Evolutionary conservation across 2,113 vertebrate species (phyloP).

Genomic region (Muscicapa adusta): DNA sequence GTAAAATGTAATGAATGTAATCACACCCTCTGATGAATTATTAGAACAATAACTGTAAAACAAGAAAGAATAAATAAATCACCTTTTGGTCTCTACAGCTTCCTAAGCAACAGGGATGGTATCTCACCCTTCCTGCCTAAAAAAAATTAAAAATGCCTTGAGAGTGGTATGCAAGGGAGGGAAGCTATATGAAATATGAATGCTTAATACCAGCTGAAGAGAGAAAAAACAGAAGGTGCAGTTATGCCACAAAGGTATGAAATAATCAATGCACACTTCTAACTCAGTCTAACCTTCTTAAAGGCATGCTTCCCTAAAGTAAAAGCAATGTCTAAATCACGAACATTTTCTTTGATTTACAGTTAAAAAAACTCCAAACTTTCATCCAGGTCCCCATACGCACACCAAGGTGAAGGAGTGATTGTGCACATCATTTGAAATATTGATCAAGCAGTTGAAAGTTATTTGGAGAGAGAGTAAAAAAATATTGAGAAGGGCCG

Average conservation of each 20-base stretch:
- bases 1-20: background rate
- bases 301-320: background rate
- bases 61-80: background rate
- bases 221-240: background rate
- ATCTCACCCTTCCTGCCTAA: background rate
- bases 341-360: constrained; percentile 4
- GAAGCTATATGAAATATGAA: background rate
- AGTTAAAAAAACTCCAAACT: background rate
- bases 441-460: background rate
- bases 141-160: background rate
- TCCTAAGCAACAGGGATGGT: background rate
- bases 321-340: background rate
- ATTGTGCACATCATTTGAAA: background rate
- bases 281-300: background rate
- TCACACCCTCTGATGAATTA: background rate
- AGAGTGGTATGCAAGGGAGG: background rate
- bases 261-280: background rate
- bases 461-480: background rate
- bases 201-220: background rate
- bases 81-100: background rate
- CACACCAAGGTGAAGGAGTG: background rate
- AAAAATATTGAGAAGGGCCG: background rate
- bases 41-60: background rate
- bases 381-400: background rate
- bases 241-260: background rate